Conservation (phyloP, 2,888 invertebrate genomes). For the Leptinotarsa peninsularis region DNA sequence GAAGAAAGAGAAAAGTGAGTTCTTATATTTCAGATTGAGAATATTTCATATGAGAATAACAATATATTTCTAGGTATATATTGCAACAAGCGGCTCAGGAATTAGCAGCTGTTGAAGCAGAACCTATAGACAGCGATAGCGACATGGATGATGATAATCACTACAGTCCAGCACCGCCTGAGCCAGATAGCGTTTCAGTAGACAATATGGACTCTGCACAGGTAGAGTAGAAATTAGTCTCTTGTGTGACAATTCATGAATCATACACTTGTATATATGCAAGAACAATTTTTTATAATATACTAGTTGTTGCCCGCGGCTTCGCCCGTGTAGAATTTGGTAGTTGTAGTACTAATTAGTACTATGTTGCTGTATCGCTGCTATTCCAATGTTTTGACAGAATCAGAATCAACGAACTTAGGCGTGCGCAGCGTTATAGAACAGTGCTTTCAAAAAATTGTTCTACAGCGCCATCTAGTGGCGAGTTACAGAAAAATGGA, state of each 20-base stretch:
- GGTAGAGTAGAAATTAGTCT: slow-evolving; percentile 47
- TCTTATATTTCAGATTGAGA: background rate
- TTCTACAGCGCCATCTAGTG: no score
- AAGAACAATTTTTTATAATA: no score
- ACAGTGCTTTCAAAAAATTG: no score
- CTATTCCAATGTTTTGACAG: no score
- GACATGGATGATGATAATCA: slow-evolving; percentile 64
- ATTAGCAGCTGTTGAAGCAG: slow-evolving; percentile 76
- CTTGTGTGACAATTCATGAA: background rate
- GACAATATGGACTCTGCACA: slow-evolving; percentile 60
- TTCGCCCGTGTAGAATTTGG: no score
- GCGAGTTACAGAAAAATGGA: no score
- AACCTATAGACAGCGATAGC: slow-evolving; percentile 81
- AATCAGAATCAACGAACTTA: no score
- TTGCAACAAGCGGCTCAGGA: slow-evolving; percentile 72
- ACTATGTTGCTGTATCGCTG: no score
- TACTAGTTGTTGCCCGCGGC: no score
- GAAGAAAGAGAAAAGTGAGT: slow-evolving; percentile 64
- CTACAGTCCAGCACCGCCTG: slow-evolving; percentile 60
- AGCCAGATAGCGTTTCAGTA: slow-evolving; percentile 53
- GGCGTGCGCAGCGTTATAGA: no score
- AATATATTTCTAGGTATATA: slow-evolving; percentile 64
- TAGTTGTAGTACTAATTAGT: no score
- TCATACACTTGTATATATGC: no score
- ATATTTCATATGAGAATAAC: background rate